Evolutionary conservation across 2,888 invertebrate species (phyloP).

Genomic region (Phaonia tiefii): DNA sequence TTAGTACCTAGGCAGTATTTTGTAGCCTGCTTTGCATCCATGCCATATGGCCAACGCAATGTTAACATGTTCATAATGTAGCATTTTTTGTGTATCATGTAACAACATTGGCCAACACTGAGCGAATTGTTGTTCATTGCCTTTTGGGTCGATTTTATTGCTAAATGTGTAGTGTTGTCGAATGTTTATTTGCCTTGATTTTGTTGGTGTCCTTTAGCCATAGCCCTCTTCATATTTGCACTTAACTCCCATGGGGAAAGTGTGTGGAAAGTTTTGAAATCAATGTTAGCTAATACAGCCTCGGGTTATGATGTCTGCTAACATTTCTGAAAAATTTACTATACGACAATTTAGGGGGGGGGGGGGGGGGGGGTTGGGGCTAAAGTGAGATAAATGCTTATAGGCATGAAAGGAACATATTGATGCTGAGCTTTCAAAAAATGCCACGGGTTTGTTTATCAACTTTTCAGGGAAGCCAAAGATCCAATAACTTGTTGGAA

Average conservation of each 20-base stretch:
- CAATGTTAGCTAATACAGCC: constrained; percentile 57
- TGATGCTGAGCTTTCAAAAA: too few species aligned
- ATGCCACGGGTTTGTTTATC: too few species aligned
- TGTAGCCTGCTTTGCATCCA: too few species aligned
- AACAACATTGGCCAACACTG: constrained; percentile 32
- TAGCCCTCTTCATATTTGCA: neutral
- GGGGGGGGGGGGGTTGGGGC: too few species aligned
- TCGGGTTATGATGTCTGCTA: constrained; percentile 43
- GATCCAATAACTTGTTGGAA: too few species aligned
- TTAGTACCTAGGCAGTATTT: neutral
- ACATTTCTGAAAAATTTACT: neutral
- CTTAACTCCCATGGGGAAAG: constrained; percentile 1
- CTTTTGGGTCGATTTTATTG: constrained; percentile 40
- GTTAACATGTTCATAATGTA: constrained; percentile 27
- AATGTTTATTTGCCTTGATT: constrained; percentile 52
- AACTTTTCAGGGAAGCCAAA: too few species aligned
- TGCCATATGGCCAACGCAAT: constrained; percentile 17
- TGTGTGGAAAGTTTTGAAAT: constrained; percentile 39
- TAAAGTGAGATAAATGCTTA: too few species aligned
- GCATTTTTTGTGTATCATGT: neutral
- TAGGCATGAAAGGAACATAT: too few species aligned
- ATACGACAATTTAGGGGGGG: constrained; percentile 3
- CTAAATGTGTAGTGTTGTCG: constrained; percentile 47
- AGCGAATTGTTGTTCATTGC: constrained; percentile 32
- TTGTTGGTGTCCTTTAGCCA: neutral